These are phyloP conservation scores for Pterostichus niger DNA, from an alignment of 2,888 invertebrate species.

Conservation along the genomic window DNA sequence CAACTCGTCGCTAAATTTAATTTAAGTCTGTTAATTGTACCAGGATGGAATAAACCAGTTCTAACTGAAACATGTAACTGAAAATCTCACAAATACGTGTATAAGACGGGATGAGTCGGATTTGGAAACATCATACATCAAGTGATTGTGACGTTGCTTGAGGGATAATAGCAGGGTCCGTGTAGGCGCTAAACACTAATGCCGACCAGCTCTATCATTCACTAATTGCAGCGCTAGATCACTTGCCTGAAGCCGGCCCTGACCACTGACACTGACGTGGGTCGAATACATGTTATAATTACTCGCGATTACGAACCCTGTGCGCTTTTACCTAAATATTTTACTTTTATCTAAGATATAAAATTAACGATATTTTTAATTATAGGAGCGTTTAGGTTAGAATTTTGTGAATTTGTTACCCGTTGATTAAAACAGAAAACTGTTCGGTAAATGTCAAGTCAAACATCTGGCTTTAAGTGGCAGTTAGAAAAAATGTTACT, in stretches of 20 bases:
- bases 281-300: background rate
- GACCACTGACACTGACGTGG: conserved; percentile 1
- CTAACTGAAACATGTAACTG: too few species aligned
- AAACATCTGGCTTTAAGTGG: conserved; percentile 11
- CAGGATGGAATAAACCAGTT: too few species aligned
- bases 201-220: background rate
- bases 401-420: background rate
- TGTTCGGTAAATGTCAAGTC: background rate
- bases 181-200: conserved; percentile 2
- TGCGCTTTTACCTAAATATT: background rate
- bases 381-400: background rate
- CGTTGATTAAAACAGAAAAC: background rate
- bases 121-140: background rate
- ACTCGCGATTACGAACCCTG: background rate
- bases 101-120: background rate
- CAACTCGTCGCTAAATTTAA: too few species aligned
- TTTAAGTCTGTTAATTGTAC: too few species aligned
- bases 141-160: background rate
- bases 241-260: background rate
- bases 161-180: conserved; percentile 3
- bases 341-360: background rate
- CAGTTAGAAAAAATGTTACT: background rate
- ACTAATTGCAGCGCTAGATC: background rate
- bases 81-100: too few species aligned
- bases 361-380: conserved; percentile 4